A percentile compares a stretch with the other conserved stretches of the same genome.
phyloP scores from a whole-genome alignment of 2,888 invertebrate species.

The Oxyscelio sp. region DNA sequence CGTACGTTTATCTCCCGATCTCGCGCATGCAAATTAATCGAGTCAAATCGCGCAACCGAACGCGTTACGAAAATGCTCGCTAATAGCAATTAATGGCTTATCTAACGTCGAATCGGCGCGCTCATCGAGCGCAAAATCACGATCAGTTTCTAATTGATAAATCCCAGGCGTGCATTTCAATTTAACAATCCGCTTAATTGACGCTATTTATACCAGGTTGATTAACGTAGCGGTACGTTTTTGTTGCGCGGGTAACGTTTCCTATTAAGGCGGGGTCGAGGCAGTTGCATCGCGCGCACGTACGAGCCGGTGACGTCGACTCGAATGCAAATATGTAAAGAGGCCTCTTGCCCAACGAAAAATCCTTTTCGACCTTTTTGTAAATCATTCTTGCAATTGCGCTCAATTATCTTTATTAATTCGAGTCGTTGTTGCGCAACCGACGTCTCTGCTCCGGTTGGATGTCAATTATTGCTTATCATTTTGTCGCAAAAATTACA shows the following conservation, averaged over 20 bases:
- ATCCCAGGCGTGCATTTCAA: slow-evolving; percentile 16
- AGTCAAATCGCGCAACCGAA: slow-evolving; percentile 29
- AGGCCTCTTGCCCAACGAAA: not conserved
- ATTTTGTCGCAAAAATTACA: too few species aligned
- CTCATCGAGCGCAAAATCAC: slow-evolving; percentile 34
- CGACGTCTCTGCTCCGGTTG: too few species aligned
- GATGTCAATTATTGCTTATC: too few species aligned
- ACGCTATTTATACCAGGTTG: slow-evolving; percentile 41
- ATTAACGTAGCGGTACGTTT: slow-evolving; percentile 59
- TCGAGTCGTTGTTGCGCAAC: too few species aligned
- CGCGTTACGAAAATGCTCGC: slow-evolving; percentile 33
- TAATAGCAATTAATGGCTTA: slow-evolving; percentile 46
- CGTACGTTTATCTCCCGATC: slow-evolving; percentile 41
- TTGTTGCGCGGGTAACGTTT: slow-evolving; percentile 29
- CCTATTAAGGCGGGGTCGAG: slow-evolving; percentile 57
- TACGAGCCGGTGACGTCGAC: too few species aligned
- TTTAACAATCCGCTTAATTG: slow-evolving; percentile 33
- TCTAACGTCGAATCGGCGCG: slow-evolving; percentile 29
- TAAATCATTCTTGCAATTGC: too few species aligned
- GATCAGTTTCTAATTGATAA: slow-evolving; percentile 6
- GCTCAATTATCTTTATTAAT: too few species aligned
- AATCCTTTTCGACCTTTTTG: too few species aligned
- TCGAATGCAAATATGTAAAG: slow-evolving; percentile 26
- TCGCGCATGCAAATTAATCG: slow-evolving; percentile 37
- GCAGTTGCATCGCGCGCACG: slow-evolving; percentile 23